Evolutionary conservation across 2,113 vertebrate genomes (phyloP).

Genomic region (Chaetura pelagica): DNA sequence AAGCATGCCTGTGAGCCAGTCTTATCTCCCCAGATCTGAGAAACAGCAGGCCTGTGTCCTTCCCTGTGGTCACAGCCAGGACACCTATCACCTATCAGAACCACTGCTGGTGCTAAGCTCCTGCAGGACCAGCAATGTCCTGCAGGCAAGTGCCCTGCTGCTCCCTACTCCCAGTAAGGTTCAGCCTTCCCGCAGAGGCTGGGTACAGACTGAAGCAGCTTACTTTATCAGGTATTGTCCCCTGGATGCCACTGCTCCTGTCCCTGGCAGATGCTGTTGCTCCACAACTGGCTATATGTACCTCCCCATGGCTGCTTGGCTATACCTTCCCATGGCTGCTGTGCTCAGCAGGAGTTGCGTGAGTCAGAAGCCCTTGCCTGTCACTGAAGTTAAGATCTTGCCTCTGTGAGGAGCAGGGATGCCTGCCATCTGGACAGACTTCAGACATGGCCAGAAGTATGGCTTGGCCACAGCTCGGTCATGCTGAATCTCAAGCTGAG

Average conservation of each 20-base stretch:
- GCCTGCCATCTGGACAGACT: neutral
- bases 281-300: neutral
- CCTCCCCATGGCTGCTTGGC: neutral
- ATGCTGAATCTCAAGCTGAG: neutral
- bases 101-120: neutral
- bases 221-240: neutral
- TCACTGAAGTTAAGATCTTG: neutral
- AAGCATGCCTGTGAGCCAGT: neutral
- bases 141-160: neutral
- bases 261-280: neutral
- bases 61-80: neutral
- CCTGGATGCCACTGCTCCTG: neutral
- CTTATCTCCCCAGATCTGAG: neutral
- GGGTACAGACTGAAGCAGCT: neutral
- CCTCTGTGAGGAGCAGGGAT: neutral
- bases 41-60: neutral
- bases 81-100: neutral
- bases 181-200: neutral
- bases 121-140: neutral
- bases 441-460: neutral
- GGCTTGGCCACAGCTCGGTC: neutral
- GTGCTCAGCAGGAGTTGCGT: neutral
- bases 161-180: neutral
- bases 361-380: neutral
- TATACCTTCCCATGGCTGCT: neutral